phyloP scores from a whole-genome alignment of 2,797 vertebrate genomes.

The Thunnus albacares region DNA sequence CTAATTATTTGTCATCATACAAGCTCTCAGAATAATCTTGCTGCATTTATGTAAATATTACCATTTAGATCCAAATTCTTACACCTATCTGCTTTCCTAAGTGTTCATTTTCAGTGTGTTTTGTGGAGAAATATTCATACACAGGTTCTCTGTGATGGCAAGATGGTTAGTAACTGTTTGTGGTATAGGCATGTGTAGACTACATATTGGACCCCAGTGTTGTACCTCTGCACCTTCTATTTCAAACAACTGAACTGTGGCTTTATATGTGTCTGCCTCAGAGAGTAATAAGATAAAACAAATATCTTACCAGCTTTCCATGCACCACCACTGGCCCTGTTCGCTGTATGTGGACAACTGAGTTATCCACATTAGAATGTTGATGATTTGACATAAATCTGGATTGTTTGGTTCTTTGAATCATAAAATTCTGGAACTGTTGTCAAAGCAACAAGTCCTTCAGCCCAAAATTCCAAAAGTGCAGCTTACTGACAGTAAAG shows the following conservation, averaged over 20 bases:
- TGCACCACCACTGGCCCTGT: background rate
- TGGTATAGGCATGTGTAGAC: background rate
- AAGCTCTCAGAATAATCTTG: slow-evolving; percentile 2
- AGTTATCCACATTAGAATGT: too few relatives aligned
- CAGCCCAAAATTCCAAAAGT: too few relatives aligned
- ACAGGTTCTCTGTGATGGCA: slow-evolving; percentile 1
- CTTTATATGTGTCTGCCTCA: background rate
- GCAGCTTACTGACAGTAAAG: too few relatives aligned
- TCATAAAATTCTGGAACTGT: too few relatives aligned
- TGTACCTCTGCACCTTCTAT: background rate
- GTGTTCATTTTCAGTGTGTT: background rate
- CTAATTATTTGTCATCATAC: background rate
- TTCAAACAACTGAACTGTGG: background rate
- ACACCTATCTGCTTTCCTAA: background rate
- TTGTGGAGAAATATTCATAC: background rate
- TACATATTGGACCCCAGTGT: background rate
- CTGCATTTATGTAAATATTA: background rate
- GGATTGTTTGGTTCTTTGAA: too few relatives aligned
- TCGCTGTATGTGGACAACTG: too few relatives aligned
- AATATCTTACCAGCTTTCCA: background rate
- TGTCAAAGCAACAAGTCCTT: too few relatives aligned
- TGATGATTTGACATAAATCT: too few relatives aligned
- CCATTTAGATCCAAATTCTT: background rate
- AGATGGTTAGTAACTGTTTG: background rate
- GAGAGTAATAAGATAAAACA: background rate